These are phyloP conservation scores for Enteromius thamalakanensis DNA, from an alignment of 2,797 vertebrate genomes.

Conservation along the genomic window DNA sequence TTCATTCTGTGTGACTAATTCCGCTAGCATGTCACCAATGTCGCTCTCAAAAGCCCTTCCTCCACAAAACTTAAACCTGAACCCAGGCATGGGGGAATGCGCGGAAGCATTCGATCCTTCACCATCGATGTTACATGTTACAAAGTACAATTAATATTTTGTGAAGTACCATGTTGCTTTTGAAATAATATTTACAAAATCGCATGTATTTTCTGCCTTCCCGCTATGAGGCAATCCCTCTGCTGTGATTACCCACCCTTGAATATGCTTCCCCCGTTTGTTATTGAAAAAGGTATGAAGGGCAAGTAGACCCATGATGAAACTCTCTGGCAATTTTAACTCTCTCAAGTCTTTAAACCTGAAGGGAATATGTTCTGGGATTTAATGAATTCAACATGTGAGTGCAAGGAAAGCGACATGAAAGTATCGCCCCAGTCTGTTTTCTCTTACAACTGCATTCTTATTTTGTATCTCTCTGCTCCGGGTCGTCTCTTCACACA, in stretches of 20 bases:
- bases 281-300: slow-evolving; percentile 61
- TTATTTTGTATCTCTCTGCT: slow-evolving; percentile 46
- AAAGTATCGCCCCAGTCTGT: slow-evolving; percentile 75
- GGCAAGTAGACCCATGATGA: slow-evolving; percentile 62
- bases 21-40: slow-evolving; percentile 5
- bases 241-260: slow-evolving; percentile 50
- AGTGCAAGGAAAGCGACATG: slow-evolving; percentile 71
- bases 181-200: slow-evolving; percentile 40
- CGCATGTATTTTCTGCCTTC: slow-evolving; percentile 5
- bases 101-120: neutral
- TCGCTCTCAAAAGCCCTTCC: neutral
- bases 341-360: slow-evolving; percentile 63
- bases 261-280: slow-evolving; percentile 44
- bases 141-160: slow-evolving; percentile 38
- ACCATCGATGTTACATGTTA: neutral
- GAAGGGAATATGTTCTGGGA: slow-evolving; percentile 64
- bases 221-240: slow-evolving; percentile 46
- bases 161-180: slow-evolving; percentile 20
- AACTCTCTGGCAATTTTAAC: slow-evolving; percentile 63
- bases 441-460: slow-evolving; percentile 66
- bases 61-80: neutral
- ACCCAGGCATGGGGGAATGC: neutral
- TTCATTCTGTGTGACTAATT: slow-evolving; percentile 14
- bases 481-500: slow-evolving; percentile 42
- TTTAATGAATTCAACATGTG: slow-evolving; percentile 72